These are phyloP conservation scores for Oceanodroma leucorhoa DNA, from an alignment of 2,797 vertebrate genomes.

Conservation along the genomic window DNA sequence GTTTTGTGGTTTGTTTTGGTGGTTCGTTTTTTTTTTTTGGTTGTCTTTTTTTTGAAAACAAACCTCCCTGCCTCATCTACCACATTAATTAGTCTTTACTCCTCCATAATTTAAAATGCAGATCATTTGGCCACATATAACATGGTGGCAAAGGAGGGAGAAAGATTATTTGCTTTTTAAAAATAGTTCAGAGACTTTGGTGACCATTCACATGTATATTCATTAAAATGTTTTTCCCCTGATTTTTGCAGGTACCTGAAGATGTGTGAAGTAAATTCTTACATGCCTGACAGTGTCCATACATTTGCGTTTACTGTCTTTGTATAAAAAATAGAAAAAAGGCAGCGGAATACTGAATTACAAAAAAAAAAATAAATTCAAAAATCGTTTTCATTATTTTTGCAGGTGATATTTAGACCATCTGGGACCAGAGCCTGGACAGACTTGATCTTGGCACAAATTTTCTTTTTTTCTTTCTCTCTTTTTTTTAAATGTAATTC, in stretches of 20 bases:
- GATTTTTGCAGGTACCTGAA: background rate
- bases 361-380: background rate
- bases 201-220: background rate
- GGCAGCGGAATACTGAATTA: background rate
- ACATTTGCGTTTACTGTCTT: background rate
- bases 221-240: background rate
- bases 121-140: background rate
- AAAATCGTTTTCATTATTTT: background rate
- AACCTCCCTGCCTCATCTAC: background rate
- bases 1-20: no score
- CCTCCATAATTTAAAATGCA: background rate
- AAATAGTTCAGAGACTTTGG: background rate
- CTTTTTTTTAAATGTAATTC: background rate
- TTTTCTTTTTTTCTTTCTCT: no score
- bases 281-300: background rate
- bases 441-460: background rate
- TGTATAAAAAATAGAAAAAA: background rate
- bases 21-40: rapidly evolving
- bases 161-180: background rate
- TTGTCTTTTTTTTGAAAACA: background rate
- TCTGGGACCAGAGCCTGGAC: background rate
- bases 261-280: background rate
- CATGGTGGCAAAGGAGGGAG: background rate
- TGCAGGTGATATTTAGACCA: background rate
- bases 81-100: background rate